Evolutionary conservation across 2,113 vertebrate genomes (phyloP).

Genomic region (Ctenodactylus gundi): DNA sequence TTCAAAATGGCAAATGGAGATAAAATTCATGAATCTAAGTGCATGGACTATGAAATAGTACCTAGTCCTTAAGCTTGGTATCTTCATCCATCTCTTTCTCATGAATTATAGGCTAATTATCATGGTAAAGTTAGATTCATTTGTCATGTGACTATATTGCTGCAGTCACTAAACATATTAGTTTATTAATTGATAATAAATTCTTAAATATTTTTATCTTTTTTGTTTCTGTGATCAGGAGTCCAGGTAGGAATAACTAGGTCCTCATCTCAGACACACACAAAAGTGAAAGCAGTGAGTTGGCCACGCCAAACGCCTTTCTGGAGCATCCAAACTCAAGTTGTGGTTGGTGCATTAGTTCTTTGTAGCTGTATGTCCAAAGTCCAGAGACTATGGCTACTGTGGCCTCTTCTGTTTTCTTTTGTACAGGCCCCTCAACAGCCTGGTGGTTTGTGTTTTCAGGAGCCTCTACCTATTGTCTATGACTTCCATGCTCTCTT

Average conservation of each 20-base stretch:
- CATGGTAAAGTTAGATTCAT: not conserved
- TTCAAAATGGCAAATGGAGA: not conserved
- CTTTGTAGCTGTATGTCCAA: not conserved
- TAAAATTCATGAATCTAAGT: not conserved
- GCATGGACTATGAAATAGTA: not conserved
- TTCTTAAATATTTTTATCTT: not conserved
- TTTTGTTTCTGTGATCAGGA: not conserved
- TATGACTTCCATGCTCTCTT: not conserved
- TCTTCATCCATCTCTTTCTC: not conserved
- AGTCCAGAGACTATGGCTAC: not conserved
- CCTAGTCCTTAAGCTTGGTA: not conserved
- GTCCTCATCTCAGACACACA: not conserved
- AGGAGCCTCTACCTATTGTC: not conserved
- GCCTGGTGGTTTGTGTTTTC: not conserved
- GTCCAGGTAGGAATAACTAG: not conserved
- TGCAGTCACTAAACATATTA: not conserved
- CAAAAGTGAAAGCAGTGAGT: not conserved
- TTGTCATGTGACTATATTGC: not conserved
- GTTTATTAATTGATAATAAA: not conserved
- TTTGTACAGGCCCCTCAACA: not conserved
- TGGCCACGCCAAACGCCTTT: not conserved
- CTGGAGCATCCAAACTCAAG: not conserved
- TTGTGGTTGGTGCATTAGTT: not conserved
- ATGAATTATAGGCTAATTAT: not conserved
- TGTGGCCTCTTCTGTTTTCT: not conserved